Conservation (phyloP, 2,113 vertebrate species). For the Morone chrysops region DNA sequence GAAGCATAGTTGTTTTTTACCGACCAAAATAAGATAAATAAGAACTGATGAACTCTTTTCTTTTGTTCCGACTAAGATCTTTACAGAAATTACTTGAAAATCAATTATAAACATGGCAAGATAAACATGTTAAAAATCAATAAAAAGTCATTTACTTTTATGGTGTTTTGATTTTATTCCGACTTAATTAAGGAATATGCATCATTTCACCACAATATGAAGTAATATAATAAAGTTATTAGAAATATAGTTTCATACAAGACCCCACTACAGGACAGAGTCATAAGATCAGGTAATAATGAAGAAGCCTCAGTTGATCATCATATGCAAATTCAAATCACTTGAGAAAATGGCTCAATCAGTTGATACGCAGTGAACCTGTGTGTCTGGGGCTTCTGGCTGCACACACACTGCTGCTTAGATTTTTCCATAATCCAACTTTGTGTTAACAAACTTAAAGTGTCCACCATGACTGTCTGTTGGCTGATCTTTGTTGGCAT, state of each 20-base stretch:
- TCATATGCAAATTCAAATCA: background rate
- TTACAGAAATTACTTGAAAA: no score
- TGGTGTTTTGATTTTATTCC: no score
- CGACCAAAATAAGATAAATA: no score
- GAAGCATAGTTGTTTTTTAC: no score
- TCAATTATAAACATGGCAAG: no score
- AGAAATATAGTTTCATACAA: background rate
- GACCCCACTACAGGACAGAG: background rate
- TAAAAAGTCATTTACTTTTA: no score
- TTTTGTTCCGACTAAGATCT: no score
- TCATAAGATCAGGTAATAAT: background rate
- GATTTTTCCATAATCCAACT: background rate
- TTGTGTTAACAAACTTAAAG: background rate
- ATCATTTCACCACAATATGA: no score
- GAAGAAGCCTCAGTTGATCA: background rate
- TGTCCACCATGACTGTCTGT: background rate
- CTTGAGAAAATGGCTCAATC: background rate
- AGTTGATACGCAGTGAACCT: background rate
- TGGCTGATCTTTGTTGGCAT: background rate
- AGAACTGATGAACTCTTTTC: no score
- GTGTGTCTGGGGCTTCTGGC: background rate
- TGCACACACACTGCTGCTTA: background rate
- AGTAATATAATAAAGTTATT: no score
- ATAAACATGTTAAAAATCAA: no score
- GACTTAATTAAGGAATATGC: no score